Evolutionary conservation across 2,888 invertebrate species (phyloP), one percentile per base, ranked within the genome.

Genomic region (Leptothorax acervorum): DNA sequence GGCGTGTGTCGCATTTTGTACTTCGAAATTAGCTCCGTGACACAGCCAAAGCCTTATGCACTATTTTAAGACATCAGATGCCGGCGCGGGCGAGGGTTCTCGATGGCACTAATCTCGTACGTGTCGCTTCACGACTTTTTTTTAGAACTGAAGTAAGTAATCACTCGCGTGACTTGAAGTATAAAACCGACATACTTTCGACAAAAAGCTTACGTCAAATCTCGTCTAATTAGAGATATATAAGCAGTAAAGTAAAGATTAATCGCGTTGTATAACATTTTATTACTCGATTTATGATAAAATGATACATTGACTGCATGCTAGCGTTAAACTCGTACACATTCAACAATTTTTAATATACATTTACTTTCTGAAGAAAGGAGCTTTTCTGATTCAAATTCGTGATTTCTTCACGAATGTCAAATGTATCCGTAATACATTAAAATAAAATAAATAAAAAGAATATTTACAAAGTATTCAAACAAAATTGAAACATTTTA

Each of bases 21-120:
- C 51, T 51, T 75, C 57, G 12, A 75, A 84, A 89, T 87, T 86
- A 84, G 65, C 79, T 81, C 66, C 51, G 45, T 76, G 68, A 55
- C 65, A 65, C n/a, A 23, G 18, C 18, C 31, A 35, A 60, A 51
- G 18, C 28, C 42, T 9, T 35, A 1, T 39, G 66, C 23, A 48
- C 23, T 78, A 78, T 78, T 68, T 78, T 78, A 57, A 45, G 68
- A 57, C 45, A 31, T 76, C 53, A 55, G 9, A 42, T 55, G 42
- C 8, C 53, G 66, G 5, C 31, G 42, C 68, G 31, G 15, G 45
- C 31, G 42, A 78, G 31, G 15, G 45, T 11, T 57, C 42, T 57
- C 12, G 18, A 42, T 9, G 42, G 23, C 73, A 15, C 5, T 31
- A 23, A 55, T 63, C 48, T 31, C 8, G n/a, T 1, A 11, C 8